A percentile compares a stretch with the other conserved stretches of the same genome.
Evolutionary conservation across 2,797 vertebrate genomes (phyloP).

Genomic region (Anguilla obscura): DNA sequence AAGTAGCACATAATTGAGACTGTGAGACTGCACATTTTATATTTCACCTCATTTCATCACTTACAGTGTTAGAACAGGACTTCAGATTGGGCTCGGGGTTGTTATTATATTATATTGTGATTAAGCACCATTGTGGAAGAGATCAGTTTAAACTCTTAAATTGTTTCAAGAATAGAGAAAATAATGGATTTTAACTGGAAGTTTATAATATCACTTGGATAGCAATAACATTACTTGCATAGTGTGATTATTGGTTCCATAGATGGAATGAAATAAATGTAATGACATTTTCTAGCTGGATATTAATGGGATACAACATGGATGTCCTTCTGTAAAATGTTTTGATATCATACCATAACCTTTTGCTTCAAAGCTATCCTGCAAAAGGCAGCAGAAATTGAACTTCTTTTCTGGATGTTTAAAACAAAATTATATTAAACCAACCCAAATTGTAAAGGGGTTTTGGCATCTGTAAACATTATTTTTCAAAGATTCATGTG

Average conservation of each 20-base stretch:
- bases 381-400: background rate
- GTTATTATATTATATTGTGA: background rate
- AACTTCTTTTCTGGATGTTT: background rate
- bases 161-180: no score
- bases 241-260: background rate
- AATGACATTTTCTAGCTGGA: background rate
- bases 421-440: background rate
- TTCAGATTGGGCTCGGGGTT: background rate
- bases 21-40: background rate
- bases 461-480: slow-evolving; percentile 6
- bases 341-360: no score
- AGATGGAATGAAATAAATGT: background rate
- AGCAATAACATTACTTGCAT: background rate
- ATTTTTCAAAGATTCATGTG: slow-evolving; percentile 44
- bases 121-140: background rate
- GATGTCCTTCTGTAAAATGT: background rate
- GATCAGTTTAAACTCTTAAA: no score
- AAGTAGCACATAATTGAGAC: background rate
- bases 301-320: background rate
- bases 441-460: background rate
- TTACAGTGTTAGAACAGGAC: background rate
- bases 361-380: no score
- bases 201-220: background rate
- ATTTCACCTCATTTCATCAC: background rate
- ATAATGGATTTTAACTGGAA: background rate